Evolutionary conservation across 2,888 invertebrate species (phyloP), one percentile per base, ranked within the genome.

Genomic region (Yponomeuta sedellus): DNA sequence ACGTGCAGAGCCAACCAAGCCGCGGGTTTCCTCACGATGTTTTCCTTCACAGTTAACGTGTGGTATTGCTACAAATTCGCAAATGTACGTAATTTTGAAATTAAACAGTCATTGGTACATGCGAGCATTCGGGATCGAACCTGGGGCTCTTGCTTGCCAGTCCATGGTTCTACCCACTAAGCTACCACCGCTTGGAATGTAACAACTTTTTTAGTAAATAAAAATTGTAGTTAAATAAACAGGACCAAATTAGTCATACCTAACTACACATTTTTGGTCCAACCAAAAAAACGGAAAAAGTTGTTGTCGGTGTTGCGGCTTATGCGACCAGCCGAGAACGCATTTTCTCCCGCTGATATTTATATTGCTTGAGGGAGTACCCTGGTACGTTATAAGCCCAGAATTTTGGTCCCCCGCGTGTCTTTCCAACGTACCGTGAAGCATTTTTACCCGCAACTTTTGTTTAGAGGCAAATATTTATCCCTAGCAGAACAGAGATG

Each of bases 361-460:
- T 85, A 85, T 85, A 79, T 77, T 74, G 75, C 86, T 77, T 76
- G 64, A 56, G 86, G 84, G 86, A 78, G 77, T 81, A 71, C 77
- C 78, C 72, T 74, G 76, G 73, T 69, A 73, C 72, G 78, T 74
- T 76, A 76, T 78, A 79, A 79, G 76, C 77, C 73, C 74, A 77
- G 80, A 85, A 82, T 82, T 80, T 71, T 67, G 69, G 66, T 85
- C 87, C 83, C 86, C 66, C 12, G 83, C 73, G 86, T 75, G 80
- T 81, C 76, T 78, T 85, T 79, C 70, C 70, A 12, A 22, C 72
- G 69, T 71, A 72, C 73, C 70, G 72, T 66, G 68, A 63, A 19
- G 71, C 71, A 74, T 77, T 79, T 75, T 76, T 64, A 20, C 57
- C 16, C 12, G 52, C 63, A 72, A 71, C 69, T 71, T 75, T 74